Percentiles rank a stretch among this genome's conserved stretches.
Conservation (phyloP, 2,888 invertebrate genomes). For the Erebia epiphron region DNA sequence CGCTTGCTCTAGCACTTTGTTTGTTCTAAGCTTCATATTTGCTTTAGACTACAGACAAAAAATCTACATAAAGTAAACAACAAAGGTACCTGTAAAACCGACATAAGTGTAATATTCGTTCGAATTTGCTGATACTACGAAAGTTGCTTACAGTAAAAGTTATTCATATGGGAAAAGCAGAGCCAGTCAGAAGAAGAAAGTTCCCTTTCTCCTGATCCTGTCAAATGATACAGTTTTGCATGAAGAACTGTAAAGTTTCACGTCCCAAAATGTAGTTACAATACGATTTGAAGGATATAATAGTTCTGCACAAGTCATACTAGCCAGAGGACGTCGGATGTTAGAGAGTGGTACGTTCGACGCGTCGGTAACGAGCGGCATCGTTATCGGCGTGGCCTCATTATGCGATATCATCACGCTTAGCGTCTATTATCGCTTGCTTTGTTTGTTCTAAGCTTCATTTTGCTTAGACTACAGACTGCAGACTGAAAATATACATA, state of each 20-base stretch:
- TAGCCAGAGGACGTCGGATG: neutral
- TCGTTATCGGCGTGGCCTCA: constrained; percentile 63
- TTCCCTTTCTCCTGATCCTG: no score
- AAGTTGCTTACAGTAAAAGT: no score
- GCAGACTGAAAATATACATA: no score
- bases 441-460: constrained; percentile 40
- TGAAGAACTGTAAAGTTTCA: no score
- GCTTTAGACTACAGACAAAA: constrained; percentile 14
- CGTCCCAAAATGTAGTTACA: neutral
- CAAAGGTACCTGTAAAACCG: no score
- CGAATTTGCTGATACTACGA: no score
- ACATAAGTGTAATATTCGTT: no score
- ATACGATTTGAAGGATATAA: no score
- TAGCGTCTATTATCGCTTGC: constrained; percentile 41
- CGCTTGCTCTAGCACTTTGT: constrained; percentile 35
- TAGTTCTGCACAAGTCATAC: neutral
- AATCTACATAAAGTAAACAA: no score
- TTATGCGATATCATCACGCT: constrained; percentile 52
- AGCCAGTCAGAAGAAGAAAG: no score
- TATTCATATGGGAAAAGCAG: no score
- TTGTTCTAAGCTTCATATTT: constrained; percentile 38
- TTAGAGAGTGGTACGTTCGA: neutral
- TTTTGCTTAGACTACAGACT: constrained; percentile 13
- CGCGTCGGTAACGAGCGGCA: constrained; percentile 46
- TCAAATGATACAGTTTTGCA: no score